Evolutionary conservation across 2,113 vertebrate species (phyloP).

Genomic region (Microcebus tavaratra): DNA sequence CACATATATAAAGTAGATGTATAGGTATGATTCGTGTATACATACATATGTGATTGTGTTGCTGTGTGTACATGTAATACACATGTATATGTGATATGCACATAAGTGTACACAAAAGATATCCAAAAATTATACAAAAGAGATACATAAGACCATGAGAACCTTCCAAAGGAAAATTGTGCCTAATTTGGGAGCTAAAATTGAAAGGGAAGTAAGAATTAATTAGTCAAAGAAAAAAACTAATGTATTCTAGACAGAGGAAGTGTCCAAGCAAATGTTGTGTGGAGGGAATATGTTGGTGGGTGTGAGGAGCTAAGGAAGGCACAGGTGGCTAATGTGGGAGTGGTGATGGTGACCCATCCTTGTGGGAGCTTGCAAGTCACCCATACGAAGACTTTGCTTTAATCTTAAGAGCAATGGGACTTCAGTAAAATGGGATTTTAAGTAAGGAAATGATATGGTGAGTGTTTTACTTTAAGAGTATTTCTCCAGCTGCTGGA

Average conservation of each 20-base stretch:
- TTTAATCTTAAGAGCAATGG: not conserved
- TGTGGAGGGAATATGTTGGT: not conserved
- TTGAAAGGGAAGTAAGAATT: not conserved
- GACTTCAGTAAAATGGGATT: not conserved
- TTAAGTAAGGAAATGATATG: not conserved
- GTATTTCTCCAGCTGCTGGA: not conserved
- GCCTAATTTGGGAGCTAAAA: not conserved
- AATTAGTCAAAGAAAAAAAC: not conserved
- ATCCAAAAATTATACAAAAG: not conserved
- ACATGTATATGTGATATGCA: too few relatives aligned
- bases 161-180: not conserved
- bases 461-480: not conserved
- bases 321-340: not conserved
- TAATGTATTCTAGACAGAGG: not conserved
- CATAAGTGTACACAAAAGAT: not conserved
- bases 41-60: not conserved
- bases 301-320: not conserved
- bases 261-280: not conserved
- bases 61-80: not conserved
- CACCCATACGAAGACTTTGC: not conserved
- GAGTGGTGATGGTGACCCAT: not conserved
- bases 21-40: not conserved
- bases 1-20: not conserved
- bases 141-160: not conserved
- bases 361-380: not conserved